Base-by-base conservation (phyloP, 2,113 vertebrate genomes). In the Erpornis zantholeuca region DNA sequence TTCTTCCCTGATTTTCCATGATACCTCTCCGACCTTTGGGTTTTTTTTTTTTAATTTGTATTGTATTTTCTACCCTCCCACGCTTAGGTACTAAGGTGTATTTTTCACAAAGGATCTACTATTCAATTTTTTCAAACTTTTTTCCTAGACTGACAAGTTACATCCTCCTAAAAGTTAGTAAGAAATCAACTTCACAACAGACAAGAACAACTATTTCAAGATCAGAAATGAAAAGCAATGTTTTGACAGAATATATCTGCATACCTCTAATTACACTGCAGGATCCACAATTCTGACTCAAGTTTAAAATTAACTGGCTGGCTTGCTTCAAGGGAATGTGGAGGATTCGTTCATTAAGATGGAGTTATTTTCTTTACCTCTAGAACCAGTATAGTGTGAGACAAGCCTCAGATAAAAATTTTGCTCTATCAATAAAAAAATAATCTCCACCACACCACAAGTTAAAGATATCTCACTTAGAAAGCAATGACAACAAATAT, bases 201-300 rank as follows among this genome's bases (percentile, higher is more conserved):
- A 82, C 28, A 71, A 29, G 49, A 88, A 69, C 16, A 88, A 47
- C 38, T 75, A 75, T n/a, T 90, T 56, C 44, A 73, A 86, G 33
- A 78, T 68, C 21, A 82, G 57, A 52, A 78, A 70, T 33, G 45
- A 94, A 81, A 94, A 86, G 40, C 29, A 70, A 36, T 71, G 56
- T 77, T 94, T 96, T 88, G 80, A 92, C 71, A 93, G 71, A 47
- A 49, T 64, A 17, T 36, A 87, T 71, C 81, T 89, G 33, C 56
- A 85, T 36, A 90, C 31, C 63, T 94, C 49, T 72, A 95, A 94
- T 71, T 91, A 66, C 47, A 52, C 52, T 44, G 35, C 5, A 14
- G 19, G 28, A 90, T 44, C n/a, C 50, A 81, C 33, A 66, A 13
- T 77, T 92, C 57, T 86, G 82, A 88, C 42, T 88, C 38, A 82